Percentiles rank a stretch among this genome's conserved stretches.
Conservation (phyloP, 2,113 vertebrate species). For the Dasyprocta punctata region DNA sequence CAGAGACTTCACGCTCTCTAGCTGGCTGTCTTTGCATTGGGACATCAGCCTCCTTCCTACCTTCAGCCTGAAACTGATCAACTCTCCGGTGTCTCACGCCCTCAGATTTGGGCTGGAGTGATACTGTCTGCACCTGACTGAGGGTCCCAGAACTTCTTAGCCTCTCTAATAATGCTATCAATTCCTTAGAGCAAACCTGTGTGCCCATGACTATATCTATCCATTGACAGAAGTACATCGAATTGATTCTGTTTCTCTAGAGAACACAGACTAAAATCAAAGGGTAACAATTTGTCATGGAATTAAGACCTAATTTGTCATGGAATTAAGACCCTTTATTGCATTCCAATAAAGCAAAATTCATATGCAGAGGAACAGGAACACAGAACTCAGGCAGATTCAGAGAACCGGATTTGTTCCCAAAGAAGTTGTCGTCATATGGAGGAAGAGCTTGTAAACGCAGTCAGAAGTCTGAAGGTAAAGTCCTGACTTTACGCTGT, state of each 20-base stretch:
- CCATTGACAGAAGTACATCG: neutral
- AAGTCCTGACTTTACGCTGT: neutral
- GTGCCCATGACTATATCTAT: neutral
- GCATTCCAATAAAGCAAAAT: neutral
- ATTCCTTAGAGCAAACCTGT: neutral
- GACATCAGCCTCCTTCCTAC: neutral
- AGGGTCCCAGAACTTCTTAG: neutral
- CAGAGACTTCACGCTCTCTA: neutral
- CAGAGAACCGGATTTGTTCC: neutral
- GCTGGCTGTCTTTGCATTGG: neutral
- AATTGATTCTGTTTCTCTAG: constrained; percentile 1
- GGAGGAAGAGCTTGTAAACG: neutral
- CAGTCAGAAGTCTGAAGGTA: neutral
- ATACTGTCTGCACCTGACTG: neutral
- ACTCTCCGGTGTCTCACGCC: neutral
- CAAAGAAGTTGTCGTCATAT: neutral
- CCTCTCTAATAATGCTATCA: neutral
- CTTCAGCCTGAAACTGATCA: neutral
- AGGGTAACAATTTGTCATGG: neutral
- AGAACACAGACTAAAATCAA: neutral
- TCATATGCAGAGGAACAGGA: neutral
- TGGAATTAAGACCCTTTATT: too few species aligned
- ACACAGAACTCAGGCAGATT: neutral
- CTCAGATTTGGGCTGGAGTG: neutral
- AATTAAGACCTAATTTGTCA: neutral